Evolutionary conservation across 2,888 invertebrate species (phyloP), one percentile per base, ranked within the genome.

Genomic region (Neoascia interrupta): DNA sequence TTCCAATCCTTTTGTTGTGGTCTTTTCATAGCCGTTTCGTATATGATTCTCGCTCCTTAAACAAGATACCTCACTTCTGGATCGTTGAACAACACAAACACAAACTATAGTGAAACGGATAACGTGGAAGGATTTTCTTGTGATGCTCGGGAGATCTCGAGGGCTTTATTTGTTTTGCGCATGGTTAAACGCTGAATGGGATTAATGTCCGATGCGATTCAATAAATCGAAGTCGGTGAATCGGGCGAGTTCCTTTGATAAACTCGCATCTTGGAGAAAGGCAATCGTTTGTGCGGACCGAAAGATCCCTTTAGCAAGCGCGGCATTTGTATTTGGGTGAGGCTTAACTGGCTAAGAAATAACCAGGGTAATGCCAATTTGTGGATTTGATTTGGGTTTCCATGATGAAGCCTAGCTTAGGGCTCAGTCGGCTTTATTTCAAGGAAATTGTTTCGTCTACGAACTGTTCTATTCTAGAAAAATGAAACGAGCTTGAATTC

Each of bases 141-240:
- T 3, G 10, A 8, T 23, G 10, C 23, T 28, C 8, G 6, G 8
- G 18, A 18, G 34, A 54, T 75, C 70, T 66, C 39, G 60, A 79
- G 68, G 76, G 79, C 79, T 73, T 79, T 79, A 79, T 79, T 73
- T 79, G 79, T 56, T 79, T 79, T 79, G 72, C 79, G 79, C 73
- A 79, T 79, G 79, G 79, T 61, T 79, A 73, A 73, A 73, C 61
- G 73, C 39, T 79, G 79, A 79, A 68, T 79, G 79, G 79, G 79
- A 79, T 79, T 79, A 79, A 73, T 79, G 79, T 73, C 68, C 37
- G 39, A 79, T 79, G 61, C 61, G 79, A 79, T 79, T 79, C 79
- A 79, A 79, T 79, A 79, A 79, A 79, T 79, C 79, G 79, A 73
- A 63, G 60, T 79, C 79, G 79, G 79, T 73, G 49, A 34, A 73